Evolutionary conservation across 1,140 invertebrate species (phyloP).

Genomic region (Drosophila tsacasi): DNA sequence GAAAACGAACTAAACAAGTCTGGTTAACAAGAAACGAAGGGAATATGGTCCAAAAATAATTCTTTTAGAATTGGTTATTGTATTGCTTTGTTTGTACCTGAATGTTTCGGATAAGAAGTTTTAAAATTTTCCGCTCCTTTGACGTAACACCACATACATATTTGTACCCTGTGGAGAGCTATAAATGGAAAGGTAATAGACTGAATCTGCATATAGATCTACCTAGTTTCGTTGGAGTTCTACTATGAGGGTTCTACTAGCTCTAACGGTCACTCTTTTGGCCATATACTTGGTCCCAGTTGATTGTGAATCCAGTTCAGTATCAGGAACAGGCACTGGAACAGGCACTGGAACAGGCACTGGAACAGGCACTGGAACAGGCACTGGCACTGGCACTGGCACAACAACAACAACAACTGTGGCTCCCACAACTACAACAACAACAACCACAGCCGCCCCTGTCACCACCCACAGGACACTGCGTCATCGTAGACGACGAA

Average conservation of each 20-base stretch:
- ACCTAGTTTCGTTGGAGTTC: too few relatives aligned
- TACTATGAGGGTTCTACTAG: background rate
- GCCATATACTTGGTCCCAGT: background rate
- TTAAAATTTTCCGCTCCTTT: slow-evolving; percentile 4
- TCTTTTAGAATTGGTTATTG: background rate
- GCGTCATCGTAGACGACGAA: background rate
- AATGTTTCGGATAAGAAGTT: background rate
- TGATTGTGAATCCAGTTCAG: background rate
- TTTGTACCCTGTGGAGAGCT: background rate
- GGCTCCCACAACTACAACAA: slow-evolving; percentile 3
- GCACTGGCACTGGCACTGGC: background rate
- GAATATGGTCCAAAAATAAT: background rate
- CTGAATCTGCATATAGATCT: background rate
- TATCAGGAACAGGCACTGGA: background rate
- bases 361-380: background rate
- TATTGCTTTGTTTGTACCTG: background rate
- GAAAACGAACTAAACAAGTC: slow-evolving; percentile 1
- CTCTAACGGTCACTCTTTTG: background rate
- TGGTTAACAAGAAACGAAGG: background rate
- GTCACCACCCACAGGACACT: background rate
- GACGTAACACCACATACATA: background rate
- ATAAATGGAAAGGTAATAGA: slow-evolving; percentile 6
- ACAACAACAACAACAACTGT: background rate
- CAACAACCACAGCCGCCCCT: background rate
- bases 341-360: background rate